Evolutionary conservation across 2,797 vertebrate species (phyloP), one percentile per base, ranked within the genome.

Genomic region (Megaceryle alcyon): DNA sequence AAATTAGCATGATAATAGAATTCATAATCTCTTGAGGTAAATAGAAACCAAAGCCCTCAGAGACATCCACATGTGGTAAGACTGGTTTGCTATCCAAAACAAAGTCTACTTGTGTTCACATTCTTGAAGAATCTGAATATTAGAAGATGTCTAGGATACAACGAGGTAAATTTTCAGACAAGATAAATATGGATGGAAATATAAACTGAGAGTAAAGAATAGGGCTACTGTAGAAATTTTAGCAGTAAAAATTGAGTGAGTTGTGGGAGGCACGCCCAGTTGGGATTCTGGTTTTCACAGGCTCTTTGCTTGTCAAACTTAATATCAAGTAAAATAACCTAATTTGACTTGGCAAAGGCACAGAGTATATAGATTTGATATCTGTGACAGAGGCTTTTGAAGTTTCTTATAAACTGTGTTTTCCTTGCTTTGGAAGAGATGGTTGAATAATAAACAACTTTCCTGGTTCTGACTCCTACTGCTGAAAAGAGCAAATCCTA

Each of bases 251-350:
- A 84, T 16, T 56, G 82, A 95, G 90, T 3, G 70, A 94, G 95
- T 73, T 95, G 92, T 77, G 94, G 95, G 94, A 97, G 97, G 97
- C 97, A 98, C 97, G 2, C 98, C 98, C 98, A 97, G 96, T 98
- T 98, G 97, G 96, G 97, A 98, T 97, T 98, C 97, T 98, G 97
- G 97, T 97, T 98, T 98, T 98, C 97, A 97, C 96, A 98, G 96
- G 86, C 97, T 96, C 97, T 97, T 97, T 97, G 88, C 98, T 98
- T 98, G 98, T 98, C 98, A 98, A 97, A 98, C 96, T 97, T 98
- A 97, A 98, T 98, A 98, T 98, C 96, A 96, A 98, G 97, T 97
- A 97, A 98, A 98, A 98, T 97, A 98, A 97, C 95, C 97, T 98
- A 98, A 98, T 98, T 98, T 97, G 97, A 96, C 98, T 98, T 98